A percentile compares a stretch with the other conserved stretches of the same genome.
Evolutionary conservation across 2,797 vertebrate species (phyloP).

Genomic region (Syngnathus acus): DNA sequence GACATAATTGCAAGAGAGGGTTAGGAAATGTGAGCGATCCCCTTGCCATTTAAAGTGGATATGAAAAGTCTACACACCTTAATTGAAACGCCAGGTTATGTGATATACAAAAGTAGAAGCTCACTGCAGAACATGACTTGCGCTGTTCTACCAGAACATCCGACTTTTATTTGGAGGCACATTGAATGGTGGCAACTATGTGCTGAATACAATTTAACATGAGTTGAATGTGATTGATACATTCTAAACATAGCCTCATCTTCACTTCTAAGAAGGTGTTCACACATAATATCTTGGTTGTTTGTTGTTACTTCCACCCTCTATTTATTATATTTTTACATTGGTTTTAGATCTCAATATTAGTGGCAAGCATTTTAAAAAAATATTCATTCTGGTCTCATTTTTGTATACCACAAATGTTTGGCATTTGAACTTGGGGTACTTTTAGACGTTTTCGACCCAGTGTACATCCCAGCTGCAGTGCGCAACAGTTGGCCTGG

Average conservation of each 20-base stretch:
- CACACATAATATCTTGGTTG: neutral
- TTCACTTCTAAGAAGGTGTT: neutral
- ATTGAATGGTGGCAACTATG: neutral
- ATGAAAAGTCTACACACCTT: neutral
- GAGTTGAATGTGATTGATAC: neutral
- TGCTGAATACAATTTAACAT: neutral
- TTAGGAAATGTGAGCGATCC: conserved; percentile 67
- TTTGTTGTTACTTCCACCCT: neutral
- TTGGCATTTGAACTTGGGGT: neutral
- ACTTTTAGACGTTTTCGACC: neutral
- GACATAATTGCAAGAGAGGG: conserved; percentile 52
- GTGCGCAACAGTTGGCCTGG: conserved; percentile 57
- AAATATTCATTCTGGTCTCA: neutral
- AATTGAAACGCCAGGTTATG: neutral
- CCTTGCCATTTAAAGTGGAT: conserved; percentile 37
- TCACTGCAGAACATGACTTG: neutral
- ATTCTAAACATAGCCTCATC: neutral
- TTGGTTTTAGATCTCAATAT: neutral
- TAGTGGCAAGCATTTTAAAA: neutral
- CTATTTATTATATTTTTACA: neutral
- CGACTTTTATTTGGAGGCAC: neutral
- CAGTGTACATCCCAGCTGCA: conserved; percentile 15
- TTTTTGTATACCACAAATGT: neutral
- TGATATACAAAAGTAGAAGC: neutral
- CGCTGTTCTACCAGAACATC: neutral